Base-by-base conservation (phyloP, 2,113 vertebrate genomes). In the Bostrychus sinensis region DNA sequence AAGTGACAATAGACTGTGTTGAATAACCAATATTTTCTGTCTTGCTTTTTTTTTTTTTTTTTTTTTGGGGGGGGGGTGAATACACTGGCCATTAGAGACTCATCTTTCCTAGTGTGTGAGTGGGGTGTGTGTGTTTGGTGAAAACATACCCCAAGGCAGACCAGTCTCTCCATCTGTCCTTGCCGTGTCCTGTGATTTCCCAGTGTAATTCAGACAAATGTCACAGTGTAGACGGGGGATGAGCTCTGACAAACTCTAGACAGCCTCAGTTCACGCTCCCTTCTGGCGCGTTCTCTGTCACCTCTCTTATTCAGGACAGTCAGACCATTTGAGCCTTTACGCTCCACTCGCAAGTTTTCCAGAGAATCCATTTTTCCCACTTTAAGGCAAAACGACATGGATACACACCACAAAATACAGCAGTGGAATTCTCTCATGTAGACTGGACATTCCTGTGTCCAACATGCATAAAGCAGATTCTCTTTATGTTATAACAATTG, bases 171-270 rank as follows among this genome's bases (percentile, higher is more conserved):
- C 86, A 88, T 89, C 80, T 87, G 86, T 86, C 80, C 72, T 75
- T 58, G 41, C 67, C 46, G 55, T 77, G 80, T 82, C 80, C 78
- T 75, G 76, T 77, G 78, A 81, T 81, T 76, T 86, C 82, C 80
- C 81, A 66, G 69, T 78, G 71, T 86, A 88, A 86, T 86, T 81
- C 81, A 78, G 76, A 83, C 76, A 86, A 87, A 89, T 88, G 86
- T 88, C 86, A 89, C 60, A 71, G 60, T 77, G 59, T 70, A 58
- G 62, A 72, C 71, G 62, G 42, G 73, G 65, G 68, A 77, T 77
- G 79, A 80, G 82, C 63, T 70, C 68, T 73, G 84, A 83, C 75
- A 82, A 81, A 84, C 77, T 82, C 65, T 72, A 78, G 68, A 76
- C 70, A 23, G 42, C 7, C 56, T 61, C 50, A 28, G 19, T 65